Evolutionary conservation across 2,888 invertebrate genomes (phyloP).

Genomic region (Cataglyphis albicans): DNA sequence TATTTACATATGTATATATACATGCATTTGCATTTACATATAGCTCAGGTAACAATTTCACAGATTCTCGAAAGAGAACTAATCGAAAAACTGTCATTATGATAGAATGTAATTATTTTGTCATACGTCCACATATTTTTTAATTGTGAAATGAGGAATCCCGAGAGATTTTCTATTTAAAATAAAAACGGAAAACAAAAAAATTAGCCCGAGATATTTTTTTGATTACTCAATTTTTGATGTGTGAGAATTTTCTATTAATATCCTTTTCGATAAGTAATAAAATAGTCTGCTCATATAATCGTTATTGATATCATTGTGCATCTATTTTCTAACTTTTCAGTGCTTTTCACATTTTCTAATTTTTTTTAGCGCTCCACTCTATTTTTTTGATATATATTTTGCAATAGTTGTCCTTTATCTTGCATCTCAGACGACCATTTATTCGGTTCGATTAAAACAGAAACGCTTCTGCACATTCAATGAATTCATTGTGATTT

Average conservation of each 20-base stretch:
- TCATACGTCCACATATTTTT: not conserved
- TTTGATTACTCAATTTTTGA: not conserved
- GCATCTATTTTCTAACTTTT: not conserved
- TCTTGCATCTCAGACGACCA: not conserved
- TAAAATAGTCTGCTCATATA: not conserved
- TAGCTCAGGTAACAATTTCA: not conserved
- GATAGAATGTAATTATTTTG: not conserved
- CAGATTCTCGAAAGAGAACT: not conserved
- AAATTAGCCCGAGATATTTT: not conserved
- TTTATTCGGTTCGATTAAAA: not conserved
- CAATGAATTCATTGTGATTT: not conserved
- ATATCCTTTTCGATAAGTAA: not conserved
- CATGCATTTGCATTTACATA: constrained; percentile 12
- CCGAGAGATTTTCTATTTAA: constrained; percentile 1
- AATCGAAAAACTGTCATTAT: not conserved
- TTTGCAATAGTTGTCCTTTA: not conserved
- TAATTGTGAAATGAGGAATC: not conserved
- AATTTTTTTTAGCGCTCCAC: not conserved
- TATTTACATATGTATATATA: constrained; percentile 51
- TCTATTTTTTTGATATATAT: not conserved
- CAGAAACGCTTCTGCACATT: not conserved
- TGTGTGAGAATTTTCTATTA: not conserved
- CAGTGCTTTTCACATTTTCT: not conserved
- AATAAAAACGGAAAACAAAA: constrained; percentile 7
- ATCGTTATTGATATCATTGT: not conserved